A percentile compares a stretch with the other conserved stretches of the same genome.
Conservation (phyloP, 2,888 invertebrate genomes). For the Leptinotarsa rubiginosa region DNA sequence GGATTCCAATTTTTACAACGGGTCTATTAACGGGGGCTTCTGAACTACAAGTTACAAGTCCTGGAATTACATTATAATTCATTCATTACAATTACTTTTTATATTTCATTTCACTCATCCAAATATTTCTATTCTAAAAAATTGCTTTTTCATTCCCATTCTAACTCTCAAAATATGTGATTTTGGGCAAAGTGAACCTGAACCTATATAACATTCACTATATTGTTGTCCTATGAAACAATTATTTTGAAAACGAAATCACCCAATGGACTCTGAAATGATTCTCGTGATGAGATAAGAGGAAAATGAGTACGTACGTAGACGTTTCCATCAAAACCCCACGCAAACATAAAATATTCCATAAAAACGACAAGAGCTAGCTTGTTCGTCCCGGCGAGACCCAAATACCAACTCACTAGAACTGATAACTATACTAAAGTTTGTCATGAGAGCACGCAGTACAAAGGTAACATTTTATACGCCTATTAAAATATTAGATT, state of each 20-base stretch:
- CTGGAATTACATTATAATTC: too few species aligned
- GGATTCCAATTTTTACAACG: too few species aligned
- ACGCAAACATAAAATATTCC: slow-evolving; percentile 9
- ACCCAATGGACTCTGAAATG: neutral
- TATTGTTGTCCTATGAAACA: neutral
- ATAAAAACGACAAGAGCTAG: neutral
- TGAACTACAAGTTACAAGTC: too few species aligned
- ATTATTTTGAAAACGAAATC: neutral
- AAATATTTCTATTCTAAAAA: too few species aligned
- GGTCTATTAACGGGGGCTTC: too few species aligned
- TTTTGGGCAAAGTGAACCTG: too few species aligned
- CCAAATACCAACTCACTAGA: slow-evolving; percentile 7
- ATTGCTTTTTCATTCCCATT: too few species aligned
- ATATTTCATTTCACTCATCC: too few species aligned
- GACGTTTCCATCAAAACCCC: slow-evolving; percentile 2
- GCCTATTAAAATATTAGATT: slow-evolving; percentile 14
- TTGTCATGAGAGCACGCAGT: slow-evolving; percentile 14
- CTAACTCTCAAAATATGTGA: too few species aligned
- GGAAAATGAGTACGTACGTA: neutral
- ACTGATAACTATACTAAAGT: slow-evolving; percentile 15
- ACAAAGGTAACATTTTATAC: slow-evolving; percentile 14
- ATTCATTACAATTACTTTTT: too few species aligned
- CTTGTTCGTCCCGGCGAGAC: slow-evolving; percentile 3
- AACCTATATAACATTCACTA: too few species aligned
- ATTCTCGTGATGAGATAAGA: neutral